These are phyloP conservation scores for Synaphobranchus kaupii DNA, from an alignment of 2,797 vertebrate genomes.

Conservation along the genomic window DNA sequence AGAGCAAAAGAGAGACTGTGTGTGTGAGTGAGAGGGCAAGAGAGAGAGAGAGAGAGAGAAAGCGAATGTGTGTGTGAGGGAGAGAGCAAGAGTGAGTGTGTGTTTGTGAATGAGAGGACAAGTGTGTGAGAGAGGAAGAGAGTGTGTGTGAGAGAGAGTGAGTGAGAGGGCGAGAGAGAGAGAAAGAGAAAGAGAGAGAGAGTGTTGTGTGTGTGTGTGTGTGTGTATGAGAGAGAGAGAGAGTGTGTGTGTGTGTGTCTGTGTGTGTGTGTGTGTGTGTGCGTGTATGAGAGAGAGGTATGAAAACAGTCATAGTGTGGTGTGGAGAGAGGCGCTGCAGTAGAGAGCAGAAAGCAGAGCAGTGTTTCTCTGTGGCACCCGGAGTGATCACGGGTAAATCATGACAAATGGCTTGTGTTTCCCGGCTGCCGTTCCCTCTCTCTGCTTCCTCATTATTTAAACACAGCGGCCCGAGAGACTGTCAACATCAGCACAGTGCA, in stretches of 20 bases:
- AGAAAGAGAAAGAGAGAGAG: no score
- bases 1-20: no score
- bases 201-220: neutral
- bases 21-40: no score
- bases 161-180: no score
- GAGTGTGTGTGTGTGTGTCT: no score
- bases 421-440: neutral
- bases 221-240: neutral
- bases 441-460: constrained; percentile 20
- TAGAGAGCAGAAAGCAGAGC: neutral
- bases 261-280: no score
- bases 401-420: constrained; percentile 29
- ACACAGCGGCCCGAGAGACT: constrained; percentile 13
- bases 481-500: constrained; percentile 17
- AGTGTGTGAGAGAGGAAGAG: neutral
- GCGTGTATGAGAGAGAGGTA: neutral
- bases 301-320: neutral
- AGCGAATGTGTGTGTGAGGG: neutral
- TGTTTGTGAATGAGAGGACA: neutral
- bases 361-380: neutral
- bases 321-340: neutral
- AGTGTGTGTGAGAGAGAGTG: no score
- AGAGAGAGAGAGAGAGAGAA: no score
- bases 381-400: constrained; percentile 26
- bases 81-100: neutral